Conservation (phyloP, 2,888 invertebrate species). For the Stramonita haemastoma region DNA sequence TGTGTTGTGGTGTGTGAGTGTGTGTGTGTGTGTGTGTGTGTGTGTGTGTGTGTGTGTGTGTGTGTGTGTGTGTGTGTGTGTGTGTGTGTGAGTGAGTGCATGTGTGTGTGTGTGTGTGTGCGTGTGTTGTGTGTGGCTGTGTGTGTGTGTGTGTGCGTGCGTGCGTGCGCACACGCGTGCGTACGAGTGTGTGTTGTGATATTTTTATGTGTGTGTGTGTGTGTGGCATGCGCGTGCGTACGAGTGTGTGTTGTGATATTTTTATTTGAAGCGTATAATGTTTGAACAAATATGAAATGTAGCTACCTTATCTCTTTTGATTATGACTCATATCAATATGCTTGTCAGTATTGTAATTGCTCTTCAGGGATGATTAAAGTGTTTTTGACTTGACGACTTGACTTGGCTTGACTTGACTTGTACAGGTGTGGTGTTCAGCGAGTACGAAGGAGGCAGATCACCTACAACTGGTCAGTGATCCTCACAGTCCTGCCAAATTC, state of each 20-base stretch:
- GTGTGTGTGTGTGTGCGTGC: background rate
- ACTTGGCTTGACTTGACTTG: too few species aligned
- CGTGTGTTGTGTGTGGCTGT: too few species aligned
- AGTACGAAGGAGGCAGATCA: conserved; percentile 69
- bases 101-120: conserved; percentile 19
- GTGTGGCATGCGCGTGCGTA: too few species aligned
- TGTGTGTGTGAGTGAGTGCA: too few species aligned
- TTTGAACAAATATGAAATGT: too few species aligned
- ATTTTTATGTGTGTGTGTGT: background rate
- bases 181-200: background rate
- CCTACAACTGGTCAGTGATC: conserved; percentile 68
- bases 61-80: background rate
- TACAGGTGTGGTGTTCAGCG: conserved; percentile 74
- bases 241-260: too few species aligned
- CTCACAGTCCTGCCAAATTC: conserved; percentile 72
- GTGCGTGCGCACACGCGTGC: background rate
- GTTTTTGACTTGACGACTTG: too few species aligned
- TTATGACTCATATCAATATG: too few species aligned
- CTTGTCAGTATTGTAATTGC: too few species aligned
- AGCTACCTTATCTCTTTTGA: too few species aligned
- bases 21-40: background rate
- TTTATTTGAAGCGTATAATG: too few species aligned
- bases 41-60: background rate
- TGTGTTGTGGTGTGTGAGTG: background rate
- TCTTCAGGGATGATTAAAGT: too few species aligned